Evolutionary conservation across 2,113 vertebrate genomes (phyloP), one percentile per base, ranked within the genome.

Genomic region (Plecturocebus donacophilus): DNA sequence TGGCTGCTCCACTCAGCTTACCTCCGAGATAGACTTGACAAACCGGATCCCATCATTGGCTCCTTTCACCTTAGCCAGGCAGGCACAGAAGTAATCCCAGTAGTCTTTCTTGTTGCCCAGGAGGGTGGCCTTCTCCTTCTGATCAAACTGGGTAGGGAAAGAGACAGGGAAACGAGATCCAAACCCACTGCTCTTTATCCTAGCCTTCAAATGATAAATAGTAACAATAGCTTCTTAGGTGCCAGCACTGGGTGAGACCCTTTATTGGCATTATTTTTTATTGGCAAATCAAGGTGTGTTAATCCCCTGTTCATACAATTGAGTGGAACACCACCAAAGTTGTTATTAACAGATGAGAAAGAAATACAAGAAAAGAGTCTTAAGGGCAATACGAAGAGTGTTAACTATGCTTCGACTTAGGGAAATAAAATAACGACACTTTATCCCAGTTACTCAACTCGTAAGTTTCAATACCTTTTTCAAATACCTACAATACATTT

Each of bases 51-150:
- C 99, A 91, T 99, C 99, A 64, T 99, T 99, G 98, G 99, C 99
- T 97, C 99, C 99, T 98, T 99, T 99, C 96, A 99, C 99, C 98
- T 99, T 99, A 97, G 99, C 99, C 98, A 99, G 98, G 97, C 99
- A 99, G 97, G 99, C 99, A 0, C 99, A 99, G 99, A 99, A 99
- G 97, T 99, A 99, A 98, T 99, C 99, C 99, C 99, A 99, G 98
- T 99, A 99, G 98, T 99, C 99, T 98, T 99, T 99, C 96, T 98
- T 99, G 97, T 97, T 99, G 23, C 99, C 99, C 91, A 99, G 98
- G 94, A 99, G 99, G 5, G 99, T 99, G 82, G 98, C 99, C 98
- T 99, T 99, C 98, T 99, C 99, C 86, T 99, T 99, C 98, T 99
- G 99, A 98, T 99, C 99, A 97, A 99, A 99, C 99, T 99, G 95